Percentiles rank a stretch among this genome's conserved stretches.
Conservation (phyloP, 2,797 vertebrate species). For the Acipenser ruthenus region DNA sequence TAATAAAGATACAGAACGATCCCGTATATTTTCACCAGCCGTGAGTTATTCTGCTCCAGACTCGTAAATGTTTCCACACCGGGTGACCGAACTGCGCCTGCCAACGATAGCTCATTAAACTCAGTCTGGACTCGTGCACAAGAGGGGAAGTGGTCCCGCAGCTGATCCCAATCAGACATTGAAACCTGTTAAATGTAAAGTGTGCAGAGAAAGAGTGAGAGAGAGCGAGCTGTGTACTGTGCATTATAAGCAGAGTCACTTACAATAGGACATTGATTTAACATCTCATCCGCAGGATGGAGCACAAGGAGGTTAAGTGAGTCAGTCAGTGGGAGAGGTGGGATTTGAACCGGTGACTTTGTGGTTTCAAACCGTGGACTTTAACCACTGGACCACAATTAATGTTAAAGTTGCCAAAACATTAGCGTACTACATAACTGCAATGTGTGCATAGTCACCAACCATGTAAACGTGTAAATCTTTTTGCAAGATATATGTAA, state of each 20-base stretch:
- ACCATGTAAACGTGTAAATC: too few species aligned
- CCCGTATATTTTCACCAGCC: neutral
- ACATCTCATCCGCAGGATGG: conserved; percentile 45
- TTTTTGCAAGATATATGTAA: too few species aligned
- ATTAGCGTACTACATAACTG: too few species aligned
- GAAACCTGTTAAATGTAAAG: conserved; percentile 31
- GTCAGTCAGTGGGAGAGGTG: too few species aligned
- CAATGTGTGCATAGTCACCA: too few species aligned
- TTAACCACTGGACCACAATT: too few species aligned
- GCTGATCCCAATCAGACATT: conserved; percentile 28
- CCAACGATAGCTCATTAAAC: conserved; percentile 18
- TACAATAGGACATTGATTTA: conserved; percentile 22
- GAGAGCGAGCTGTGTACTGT: too few species aligned
- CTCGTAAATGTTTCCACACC: conserved; percentile 9
- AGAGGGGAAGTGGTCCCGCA: conserved; percentile 5
- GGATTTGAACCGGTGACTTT: too few species aligned
- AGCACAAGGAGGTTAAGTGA: too few species aligned
- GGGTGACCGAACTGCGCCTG: conserved; percentile 10
- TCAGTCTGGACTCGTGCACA: conserved; percentile 15
- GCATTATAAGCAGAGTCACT: conserved; percentile 6
- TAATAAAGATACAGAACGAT: neutral
- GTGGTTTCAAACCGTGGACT: too few species aligned
- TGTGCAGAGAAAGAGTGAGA: conserved; percentile 24
- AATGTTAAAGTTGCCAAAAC: too few species aligned
- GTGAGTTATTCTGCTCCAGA: neutral